Conservation (phyloP, 2,113 vertebrate genomes). For the Malurus cyaneus region DNA sequence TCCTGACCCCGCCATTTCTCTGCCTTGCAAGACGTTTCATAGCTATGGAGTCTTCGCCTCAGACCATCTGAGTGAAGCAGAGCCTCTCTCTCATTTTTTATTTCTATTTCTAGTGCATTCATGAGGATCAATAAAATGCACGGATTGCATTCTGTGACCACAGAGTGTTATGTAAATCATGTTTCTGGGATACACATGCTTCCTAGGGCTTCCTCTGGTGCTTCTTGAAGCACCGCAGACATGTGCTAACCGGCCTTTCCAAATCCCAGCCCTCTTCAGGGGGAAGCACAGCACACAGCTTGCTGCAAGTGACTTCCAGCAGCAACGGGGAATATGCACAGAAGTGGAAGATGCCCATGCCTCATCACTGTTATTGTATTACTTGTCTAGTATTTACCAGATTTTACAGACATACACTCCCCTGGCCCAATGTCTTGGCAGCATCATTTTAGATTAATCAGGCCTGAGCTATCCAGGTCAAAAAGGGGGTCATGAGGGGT, state of each 20-base stretch:
- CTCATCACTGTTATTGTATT: neutral
- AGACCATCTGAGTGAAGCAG: neutral
- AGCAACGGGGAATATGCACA: neutral
- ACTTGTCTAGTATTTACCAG: neutral
- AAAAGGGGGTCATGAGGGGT: neutral
- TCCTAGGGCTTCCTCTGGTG: neutral
- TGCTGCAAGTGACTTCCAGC: neutral
- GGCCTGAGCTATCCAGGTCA: neutral
- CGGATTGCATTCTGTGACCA: neutral
- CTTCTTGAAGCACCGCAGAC: neutral
- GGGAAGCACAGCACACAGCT: neutral
- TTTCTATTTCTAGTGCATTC: neutral
- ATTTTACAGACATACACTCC: neutral
- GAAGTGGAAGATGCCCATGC: neutral
- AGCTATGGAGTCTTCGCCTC: rapidly evolving
- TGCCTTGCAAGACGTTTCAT: neutral
- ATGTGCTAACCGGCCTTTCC: neutral
- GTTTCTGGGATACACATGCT: neutral
- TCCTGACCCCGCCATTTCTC: neutral
- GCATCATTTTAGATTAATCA: neutral
- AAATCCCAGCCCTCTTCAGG: neutral
- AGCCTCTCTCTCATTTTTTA: neutral
- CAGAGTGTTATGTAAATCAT: neutral
- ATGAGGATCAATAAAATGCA: neutral
- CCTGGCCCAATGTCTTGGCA: neutral